Conservation (phyloP, 2,797 vertebrate genomes). For the Bradypodion ventrale region DNA sequence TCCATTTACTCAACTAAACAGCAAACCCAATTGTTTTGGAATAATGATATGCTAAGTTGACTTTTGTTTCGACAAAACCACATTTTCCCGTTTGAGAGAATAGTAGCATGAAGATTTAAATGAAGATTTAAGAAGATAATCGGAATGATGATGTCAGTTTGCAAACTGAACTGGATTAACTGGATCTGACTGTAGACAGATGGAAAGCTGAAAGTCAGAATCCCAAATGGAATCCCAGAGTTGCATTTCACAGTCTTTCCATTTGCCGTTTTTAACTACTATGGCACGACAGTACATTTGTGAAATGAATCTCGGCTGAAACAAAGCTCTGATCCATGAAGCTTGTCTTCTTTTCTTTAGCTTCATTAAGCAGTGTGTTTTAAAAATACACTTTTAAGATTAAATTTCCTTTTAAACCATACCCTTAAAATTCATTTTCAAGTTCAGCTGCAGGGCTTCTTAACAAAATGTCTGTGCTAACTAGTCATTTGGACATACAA, state of each 20-base stretch:
- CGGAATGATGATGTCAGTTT: conserved; percentile 22
- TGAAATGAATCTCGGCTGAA: conserved; percentile 33
- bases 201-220: conserved; percentile 39
- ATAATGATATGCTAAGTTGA: conserved; percentile 23
- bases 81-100: conserved; percentile 22
- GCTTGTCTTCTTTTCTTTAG: conserved; percentile 4
- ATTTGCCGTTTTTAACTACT: conserved; percentile 27
- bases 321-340: neutral
- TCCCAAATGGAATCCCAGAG: conserved; percentile 36
- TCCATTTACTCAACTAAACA: conserved; percentile 40
- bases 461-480: conserved; percentile 5
- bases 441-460: conserved; percentile 22
- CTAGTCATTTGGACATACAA: neutral
- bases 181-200: conserved; percentile 48
- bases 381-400: neutral
- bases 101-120: conserved; percentile 24
- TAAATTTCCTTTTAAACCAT: conserved; percentile 17
- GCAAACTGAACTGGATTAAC: conserved; percentile 49
- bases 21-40: conserved; percentile 34
- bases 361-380: neutral
- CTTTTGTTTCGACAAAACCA: conserved; percentile 35
- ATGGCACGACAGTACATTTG: conserved; percentile 29
- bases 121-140: conserved; percentile 35
- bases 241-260: conserved; percentile 45
- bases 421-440: fast-evolving